Evolutionary conservation across 2,888 invertebrate species (phyloP), one percentile per base, ranked within the genome.

Genomic region (Himalopsyche anomala): DNA sequence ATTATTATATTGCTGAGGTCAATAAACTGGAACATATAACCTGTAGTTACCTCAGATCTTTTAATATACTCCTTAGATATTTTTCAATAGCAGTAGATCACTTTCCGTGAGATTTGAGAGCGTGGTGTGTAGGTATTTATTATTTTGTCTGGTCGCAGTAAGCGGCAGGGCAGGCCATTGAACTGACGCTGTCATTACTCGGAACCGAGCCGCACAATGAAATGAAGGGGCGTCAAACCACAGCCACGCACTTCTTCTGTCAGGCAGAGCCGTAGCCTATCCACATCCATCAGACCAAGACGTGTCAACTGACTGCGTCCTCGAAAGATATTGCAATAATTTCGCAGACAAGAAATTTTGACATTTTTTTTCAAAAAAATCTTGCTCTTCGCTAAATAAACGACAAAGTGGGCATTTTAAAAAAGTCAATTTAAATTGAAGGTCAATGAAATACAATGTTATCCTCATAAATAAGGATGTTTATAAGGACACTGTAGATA

Each of bases 101-200:
- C 36, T 36, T 28, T n/a, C 38, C 74, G 28, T 74, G 74, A 74
- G 51, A 28, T 12, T 74, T 74, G 36, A 38, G 36, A 74, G 38
- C 36, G 38, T 38, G 38, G 19, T 74, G 19, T 74, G 74, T 74
- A 74, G 36, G 15, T 74, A 74, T 74, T 74, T 36, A 74, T 74
- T 74, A 74, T 74, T 74, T 74, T 38, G 74, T 74, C 74, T 74
- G 74, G 38, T 74, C 74, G 36, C 74, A 74, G 36, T 74, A 38
- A 74, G 74, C 74, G 36, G 74, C 74, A 74, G 74, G 74, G 74
- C 36, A 74, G 74, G 74, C 74, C 74, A 12, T 74, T 74, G 74
- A 74, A 74, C 74, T 74, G 74, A 36, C 74, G 74, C 74, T 74
- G 74, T 36, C 36, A 74, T 74, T 74, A 74, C 74, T 74, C 38